phyloP scores from a whole-genome alignment of 2,888 invertebrate genomes.

The Hesperia comma region DNA sequence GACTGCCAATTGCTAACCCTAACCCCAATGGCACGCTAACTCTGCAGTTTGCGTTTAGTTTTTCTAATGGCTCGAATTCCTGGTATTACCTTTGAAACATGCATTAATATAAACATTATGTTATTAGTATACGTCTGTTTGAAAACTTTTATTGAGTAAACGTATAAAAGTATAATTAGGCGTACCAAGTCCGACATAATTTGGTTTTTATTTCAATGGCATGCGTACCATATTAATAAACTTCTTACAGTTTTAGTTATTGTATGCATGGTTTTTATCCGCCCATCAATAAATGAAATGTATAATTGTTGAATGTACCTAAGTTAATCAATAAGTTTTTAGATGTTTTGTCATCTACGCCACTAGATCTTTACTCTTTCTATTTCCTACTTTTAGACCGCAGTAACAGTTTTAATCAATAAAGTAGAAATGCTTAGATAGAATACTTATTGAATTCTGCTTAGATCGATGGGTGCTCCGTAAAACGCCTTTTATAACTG shows the following conservation, averaged over 20 bases:
- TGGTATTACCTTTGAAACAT: slow-evolving; percentile 24
- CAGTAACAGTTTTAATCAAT: too few relatives aligned
- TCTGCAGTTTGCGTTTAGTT: slow-evolving; percentile 1
- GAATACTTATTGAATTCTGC: too few relatives aligned
- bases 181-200: not conserved
- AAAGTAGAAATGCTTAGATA: too few relatives aligned
- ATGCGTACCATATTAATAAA: not conserved
- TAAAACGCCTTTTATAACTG: too few relatives aligned
- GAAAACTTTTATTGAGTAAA: slow-evolving; percentile 8
- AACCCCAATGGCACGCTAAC: not conserved
- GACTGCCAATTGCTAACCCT: not conserved
- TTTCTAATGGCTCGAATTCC: slow-evolving; percentile 28
- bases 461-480: too few relatives aligned
- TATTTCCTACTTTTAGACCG: too few relatives aligned
- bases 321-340: too few relatives aligned
- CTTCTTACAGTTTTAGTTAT: not conserved
- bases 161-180: not conserved
- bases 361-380: too few relatives aligned
- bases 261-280: not conserved
- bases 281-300: not conserved
- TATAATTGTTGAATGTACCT: too few relatives aligned
- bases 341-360: too few relatives aligned
- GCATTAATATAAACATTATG: slow-evolving; percentile 25
- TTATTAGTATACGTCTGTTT: slow-evolving; percentile 14
- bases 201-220: not conserved